phyloP scores from a whole-genome alignment of 2,797 vertebrate genomes.

The Eulemur rubriventer region DNA sequence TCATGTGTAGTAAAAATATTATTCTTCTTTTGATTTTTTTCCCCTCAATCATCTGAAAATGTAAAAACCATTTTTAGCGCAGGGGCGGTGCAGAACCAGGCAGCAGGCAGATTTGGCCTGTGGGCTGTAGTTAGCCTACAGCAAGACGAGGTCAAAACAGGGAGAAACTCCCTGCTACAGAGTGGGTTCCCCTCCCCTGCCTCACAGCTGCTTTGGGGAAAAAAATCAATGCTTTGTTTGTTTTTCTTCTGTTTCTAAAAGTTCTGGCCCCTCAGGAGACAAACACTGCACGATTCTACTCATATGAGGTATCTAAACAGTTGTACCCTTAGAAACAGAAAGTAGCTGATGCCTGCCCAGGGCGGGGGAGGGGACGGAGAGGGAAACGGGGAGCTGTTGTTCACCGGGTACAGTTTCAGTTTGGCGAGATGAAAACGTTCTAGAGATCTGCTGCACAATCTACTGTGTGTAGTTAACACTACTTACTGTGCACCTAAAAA shows the following conservation, averaged over 20 bases:
- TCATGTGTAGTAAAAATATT: background rate
- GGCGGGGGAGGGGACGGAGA: no score
- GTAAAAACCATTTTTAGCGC: background rate
- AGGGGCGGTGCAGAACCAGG: background rate
- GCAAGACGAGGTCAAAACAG: background rate
- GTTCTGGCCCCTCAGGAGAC: background rate
- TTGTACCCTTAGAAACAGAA: background rate
- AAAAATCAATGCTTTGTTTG: background rate
- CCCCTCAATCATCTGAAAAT: background rate
- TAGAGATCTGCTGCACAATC: background rate
- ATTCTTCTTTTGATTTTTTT: background rate
- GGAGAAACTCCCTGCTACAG: background rate
- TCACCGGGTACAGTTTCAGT: background rate
- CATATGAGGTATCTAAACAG: background rate
- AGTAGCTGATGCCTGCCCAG: background rate
- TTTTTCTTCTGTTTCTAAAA: background rate
- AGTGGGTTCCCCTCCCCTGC: background rate
- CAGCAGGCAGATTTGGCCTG: background rate
- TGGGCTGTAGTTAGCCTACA: background rate
- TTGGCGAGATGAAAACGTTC: background rate
- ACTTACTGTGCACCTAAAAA: background rate
- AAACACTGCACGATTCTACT: background rate
- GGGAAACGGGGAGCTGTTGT: background rate
- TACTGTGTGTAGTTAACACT: rapidly evolving
- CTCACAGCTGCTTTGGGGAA: background rate